Evolutionary conservation across 1,140 invertebrate genomes (phyloP), one percentile per base, ranked within the genome.

Genomic region (Anastrepha obliqua): DNA sequence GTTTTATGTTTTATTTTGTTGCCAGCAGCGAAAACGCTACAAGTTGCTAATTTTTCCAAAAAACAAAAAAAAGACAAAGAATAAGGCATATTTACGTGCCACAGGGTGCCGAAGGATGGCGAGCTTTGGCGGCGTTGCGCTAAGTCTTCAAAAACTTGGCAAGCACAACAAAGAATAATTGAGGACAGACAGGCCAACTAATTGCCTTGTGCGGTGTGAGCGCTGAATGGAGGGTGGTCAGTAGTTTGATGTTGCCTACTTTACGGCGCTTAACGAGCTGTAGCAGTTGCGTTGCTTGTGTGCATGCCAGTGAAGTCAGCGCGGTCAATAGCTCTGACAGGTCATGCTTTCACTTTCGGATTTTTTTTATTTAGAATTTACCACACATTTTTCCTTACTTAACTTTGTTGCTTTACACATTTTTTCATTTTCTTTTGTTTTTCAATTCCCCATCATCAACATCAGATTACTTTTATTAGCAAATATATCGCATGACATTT

Each of bases 401-500:
- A 20, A 81, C 47, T 42, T 17, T 55, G 74, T 55, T 29, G 44
- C 74, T 29, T 20, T 29, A 20, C 17, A 20, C 20, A 81, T 29
- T 81, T 55, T 42, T 13, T 55, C 20, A 81, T 58, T 58, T 55
- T 58, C 0, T 8, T 47, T 47, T n/a, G 3, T 51, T 5, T 5
- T 74, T 2, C 42, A 74, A 6, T 74, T 1, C 9, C 4, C 70
- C 17, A 55, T 55, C 11, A 55, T 11, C 51, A 8, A 55, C 51
- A 8, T 11, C 6, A 55, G 51, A 55, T 55, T 55, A 55, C 11
- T 55, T 2, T 55, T 62, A 29, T 74, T 55, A 55, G n/a, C 44
- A 81, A 81, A 81, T 81, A 81, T 81, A 29, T 81, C 47, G 74
- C 74, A 20, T 58, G 74, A 55, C 74, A 81, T 81, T 81, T 81